A percentile compares a stretch with the other conserved stretches of the same genome.
phyloP scores from a whole-genome alignment of 2,888 invertebrate species.

The Metacarcinus magister region DNA sequence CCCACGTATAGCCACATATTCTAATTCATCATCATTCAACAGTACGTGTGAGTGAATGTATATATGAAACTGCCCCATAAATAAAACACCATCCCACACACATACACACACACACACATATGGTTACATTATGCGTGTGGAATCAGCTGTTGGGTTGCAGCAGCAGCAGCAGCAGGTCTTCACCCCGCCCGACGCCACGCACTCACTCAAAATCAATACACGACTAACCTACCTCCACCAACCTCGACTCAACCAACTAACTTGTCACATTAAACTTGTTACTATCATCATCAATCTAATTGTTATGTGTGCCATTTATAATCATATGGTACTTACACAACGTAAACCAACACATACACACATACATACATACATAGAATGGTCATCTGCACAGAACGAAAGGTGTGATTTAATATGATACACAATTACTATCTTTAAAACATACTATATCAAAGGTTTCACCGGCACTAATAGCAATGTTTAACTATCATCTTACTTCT shows the following conservation, averaged over 20 bases:
- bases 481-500: neutral
- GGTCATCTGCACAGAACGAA: neutral
- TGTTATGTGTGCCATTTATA: neutral
- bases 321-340: neutral
- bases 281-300: no score
- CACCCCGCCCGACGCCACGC: conserved; percentile 53
- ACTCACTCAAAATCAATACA: conserved; percentile 75
- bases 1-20: no score
- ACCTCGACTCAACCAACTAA: neutral
- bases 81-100: neutral
- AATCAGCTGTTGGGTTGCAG: neutral
- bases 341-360: neutral
- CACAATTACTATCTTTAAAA: neutral
- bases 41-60: neutral
- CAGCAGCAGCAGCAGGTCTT: conserved; percentile 19
- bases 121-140: neutral
- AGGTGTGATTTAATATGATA: neutral
- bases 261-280: neutral
- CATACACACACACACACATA: neutral
- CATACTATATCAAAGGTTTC: neutral
- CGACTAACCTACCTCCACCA: conserved; percentile 16
- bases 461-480: neutral
- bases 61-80: neutral
- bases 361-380: neutral
- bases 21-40: no score